Base-by-base conservation (phyloP, 2,888 invertebrate genomes). In the Thecophora atra region DNA sequence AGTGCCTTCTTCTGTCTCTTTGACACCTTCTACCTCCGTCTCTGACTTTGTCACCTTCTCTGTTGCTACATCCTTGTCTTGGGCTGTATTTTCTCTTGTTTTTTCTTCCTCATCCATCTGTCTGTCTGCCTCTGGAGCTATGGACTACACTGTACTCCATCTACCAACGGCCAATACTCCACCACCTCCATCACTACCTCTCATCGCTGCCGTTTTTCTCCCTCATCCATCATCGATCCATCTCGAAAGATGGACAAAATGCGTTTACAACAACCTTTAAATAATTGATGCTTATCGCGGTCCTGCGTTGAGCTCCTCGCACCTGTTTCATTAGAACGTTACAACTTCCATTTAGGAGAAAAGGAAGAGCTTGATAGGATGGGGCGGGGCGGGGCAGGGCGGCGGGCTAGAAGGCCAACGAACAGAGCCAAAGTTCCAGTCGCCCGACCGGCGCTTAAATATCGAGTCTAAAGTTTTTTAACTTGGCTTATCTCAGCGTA, bases 381-480 rank as follows among this genome's bases (percentile, higher is more conserved):
- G 54, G 54, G n/a, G 6, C 21, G 21, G 54, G 21, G 11, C 8
- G 6, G 5, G n/a, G 54, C 5, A 6, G 54, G 21, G 6, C 19
- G n/a, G 54, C 5, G 19, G 54, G 8, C 30, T 69, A 26, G 21
- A 1, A 15, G 24, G 28, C 21, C 54, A 67, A 37, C 37, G 6
- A 19, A 52, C 17, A 13, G 13, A 21, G 17, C 51, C 15, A 6
- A 21, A 42, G n/a, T 30, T 7, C 26, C 47, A 54, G 19, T 28
- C 71, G 66, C 21, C 65, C 71, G 56, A 58, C 54, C 60, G 73
- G 70, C 73, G 73, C 66, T 70, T 70, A 60, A 52, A 58, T 62
- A 70, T 73, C 72, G 47, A 64, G 26, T 17, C 44, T 70, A 54
- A 54, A 54, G 54, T 54, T 54, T 64, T 47, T 65, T 58, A 44